Conservation (phyloP, 2,888 invertebrate species). For the Hecatera dysodea region DNA sequence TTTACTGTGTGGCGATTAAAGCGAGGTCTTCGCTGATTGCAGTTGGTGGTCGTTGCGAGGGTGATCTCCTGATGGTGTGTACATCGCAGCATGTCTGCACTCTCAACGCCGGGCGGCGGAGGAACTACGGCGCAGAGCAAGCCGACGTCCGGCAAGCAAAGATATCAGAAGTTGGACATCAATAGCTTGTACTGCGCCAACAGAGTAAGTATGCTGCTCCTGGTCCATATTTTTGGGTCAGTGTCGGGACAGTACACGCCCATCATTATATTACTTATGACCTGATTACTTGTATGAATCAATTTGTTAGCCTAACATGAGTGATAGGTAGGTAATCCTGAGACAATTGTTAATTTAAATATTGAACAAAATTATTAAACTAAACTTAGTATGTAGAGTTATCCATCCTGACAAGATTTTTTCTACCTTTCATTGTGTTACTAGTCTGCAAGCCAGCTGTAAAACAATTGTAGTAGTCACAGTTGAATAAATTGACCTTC, state of each 20-base stretch:
- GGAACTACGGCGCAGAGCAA: constrained; percentile 90
- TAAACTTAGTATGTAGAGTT: background rate
- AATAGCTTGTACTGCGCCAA: constrained; percentile 98
- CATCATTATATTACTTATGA: constrained; percentile 38
- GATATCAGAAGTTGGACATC: constrained; percentile 99
- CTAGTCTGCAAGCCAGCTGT: constrained; percentile 26
- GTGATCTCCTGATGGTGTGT: constrained; percentile 95
- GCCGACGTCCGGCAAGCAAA: constrained; percentile 95
- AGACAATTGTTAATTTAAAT: background rate
- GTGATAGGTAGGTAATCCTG: background rate
- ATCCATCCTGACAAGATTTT: background rate
- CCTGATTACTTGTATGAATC: constrained; percentile 18
- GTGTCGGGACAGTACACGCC: constrained; percentile 59
- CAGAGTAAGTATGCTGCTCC: constrained; percentile 91
- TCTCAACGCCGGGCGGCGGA: constrained; percentile 95
- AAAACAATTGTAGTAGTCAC: constrained; percentile 49
- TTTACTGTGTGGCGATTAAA: constrained; percentile 67
- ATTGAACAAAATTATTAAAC: background rate
- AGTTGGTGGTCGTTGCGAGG: constrained; percentile 89
- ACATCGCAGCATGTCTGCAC: constrained; percentile 99
- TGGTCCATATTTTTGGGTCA: constrained; percentile 37
- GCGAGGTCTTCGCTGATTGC: constrained; percentile 80
- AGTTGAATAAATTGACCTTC: constrained; percentile 71
- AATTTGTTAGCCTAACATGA: background rate
- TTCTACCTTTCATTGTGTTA: constrained; percentile 8